Evolutionary conservation across 2,113 vertebrate species (phyloP).

Genomic region (Sturnira hondurensis): DNA sequence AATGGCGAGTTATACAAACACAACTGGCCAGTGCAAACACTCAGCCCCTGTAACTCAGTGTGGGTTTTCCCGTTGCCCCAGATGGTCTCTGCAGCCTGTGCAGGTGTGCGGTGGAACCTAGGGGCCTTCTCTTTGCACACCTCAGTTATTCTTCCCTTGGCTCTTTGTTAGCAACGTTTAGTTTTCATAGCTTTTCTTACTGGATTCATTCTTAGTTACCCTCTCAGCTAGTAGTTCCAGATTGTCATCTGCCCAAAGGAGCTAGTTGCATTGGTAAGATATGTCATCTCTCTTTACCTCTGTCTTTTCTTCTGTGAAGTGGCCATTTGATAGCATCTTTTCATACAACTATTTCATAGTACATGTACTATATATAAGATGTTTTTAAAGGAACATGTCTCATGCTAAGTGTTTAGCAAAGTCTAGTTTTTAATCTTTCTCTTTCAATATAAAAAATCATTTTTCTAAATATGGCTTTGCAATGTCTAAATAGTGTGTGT

Average conservation of each 20-base stretch:
- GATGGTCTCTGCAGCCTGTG: neutral
- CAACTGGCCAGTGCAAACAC: neutral
- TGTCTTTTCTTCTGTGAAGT: neutral
- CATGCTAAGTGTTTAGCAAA: neutral
- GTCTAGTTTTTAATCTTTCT: neutral
- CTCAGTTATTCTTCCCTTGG: neutral
- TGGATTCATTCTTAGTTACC: neutral
- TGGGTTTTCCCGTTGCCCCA: neutral
- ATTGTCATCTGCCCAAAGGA: neutral
- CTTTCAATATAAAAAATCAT: neutral
- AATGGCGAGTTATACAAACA: neutral
- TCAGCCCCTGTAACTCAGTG: accelerated
- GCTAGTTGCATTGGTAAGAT: neutral
- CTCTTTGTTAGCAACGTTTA: neutral
- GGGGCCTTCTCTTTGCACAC: neutral
- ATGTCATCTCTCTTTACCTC: neutral
- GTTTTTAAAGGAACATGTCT: neutral
- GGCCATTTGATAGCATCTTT: neutral
- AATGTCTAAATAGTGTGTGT: neutral
- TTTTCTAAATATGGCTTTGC: neutral
- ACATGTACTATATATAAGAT: neutral
- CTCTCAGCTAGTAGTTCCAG: neutral
- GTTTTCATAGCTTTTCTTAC: neutral
- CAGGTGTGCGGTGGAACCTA: neutral
- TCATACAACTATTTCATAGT: neutral